These are phyloP conservation scores for Caenorhabditis sinica DNA, from an alignment of 2,888 invertebrate genomes.

Conservation along the genomic window DNA sequence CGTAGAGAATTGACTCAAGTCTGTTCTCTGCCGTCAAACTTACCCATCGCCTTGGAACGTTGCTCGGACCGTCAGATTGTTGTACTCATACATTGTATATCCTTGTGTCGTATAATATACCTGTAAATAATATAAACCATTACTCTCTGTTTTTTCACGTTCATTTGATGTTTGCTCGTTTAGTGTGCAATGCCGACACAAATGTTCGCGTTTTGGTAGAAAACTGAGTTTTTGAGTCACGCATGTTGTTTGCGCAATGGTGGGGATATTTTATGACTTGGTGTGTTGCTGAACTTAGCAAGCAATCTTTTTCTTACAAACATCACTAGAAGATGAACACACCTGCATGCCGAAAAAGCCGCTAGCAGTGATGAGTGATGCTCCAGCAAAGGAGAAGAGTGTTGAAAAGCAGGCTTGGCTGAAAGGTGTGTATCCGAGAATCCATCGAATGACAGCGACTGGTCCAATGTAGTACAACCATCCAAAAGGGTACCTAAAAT, in stretches of 20 bases:
- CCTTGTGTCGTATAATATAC: conserved; percentile 81
- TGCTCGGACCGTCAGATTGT: conserved; percentile 75
- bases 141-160: conserved; percentile 4
- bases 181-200: conserved; percentile 28
- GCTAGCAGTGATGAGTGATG: conserved; percentile 73
- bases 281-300: conserved; percentile 27
- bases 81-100: conserved; percentile 83
- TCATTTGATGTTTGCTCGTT: conserved; percentile 33
- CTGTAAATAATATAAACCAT: conserved; percentile 64
- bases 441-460: conserved; percentile 78
- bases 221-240: conserved; percentile 47
- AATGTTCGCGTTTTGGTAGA: conserved; percentile 18
- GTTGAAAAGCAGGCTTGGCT: conserved; percentile 68
- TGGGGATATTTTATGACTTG: conserved; percentile 21
- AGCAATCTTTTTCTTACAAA: conserved; percentile 12
- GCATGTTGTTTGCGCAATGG: conserved; percentile 46
- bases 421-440: conserved; percentile 58
- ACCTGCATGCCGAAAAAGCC: conserved; percentile 81
- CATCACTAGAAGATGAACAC: neutral
- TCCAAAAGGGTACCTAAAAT: conserved; percentile 77
- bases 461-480: conserved; percentile 80
- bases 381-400: conserved; percentile 74
- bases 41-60: conserved; percentile 81
- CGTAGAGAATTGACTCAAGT: too few species aligned
- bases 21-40: too few species aligned